Evolutionary conservation across 2,888 invertebrate species (phyloP), one percentile per base, ranked within the genome.

Genomic region (Rhabditoides inermis): DNA sequence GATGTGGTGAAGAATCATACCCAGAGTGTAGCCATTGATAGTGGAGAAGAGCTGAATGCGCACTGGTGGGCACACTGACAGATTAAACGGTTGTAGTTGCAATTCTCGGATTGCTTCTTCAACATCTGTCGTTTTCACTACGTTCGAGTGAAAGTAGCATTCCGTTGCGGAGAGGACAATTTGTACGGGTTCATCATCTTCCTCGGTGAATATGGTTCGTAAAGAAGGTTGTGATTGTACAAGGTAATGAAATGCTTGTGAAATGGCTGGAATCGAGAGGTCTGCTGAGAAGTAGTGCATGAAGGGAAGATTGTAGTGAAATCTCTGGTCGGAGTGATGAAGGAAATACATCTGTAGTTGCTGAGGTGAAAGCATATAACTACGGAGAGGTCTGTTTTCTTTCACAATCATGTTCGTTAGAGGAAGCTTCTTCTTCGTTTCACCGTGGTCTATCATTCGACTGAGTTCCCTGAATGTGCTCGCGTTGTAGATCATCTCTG

Each of bases 1-100:
- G 20, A 67, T 40, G 49, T 67, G 67, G 46, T 63, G 63, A 20
- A 66, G 52, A n/a, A n/a, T n/a, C n/a, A n/a, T n/a, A n/a, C n/a
- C n/a, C n/a, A n/a, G n/a, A n/a, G n/a, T n/a, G n/a, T n/a, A n/a
- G n/a, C n/a, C n/a, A n/a, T n/a, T n/a, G n/a, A n/a, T n/a, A n/a
- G n/a, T n/a, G n/a, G n/a, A n/a, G n/a, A n/a, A n/a, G n/a, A n/a
- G n/a, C n/a, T n/a, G n/a, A n/a, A n/a, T n/a, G n/a, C n/a, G n/a
- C n/a, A n/a, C n/a, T n/a, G n/a, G n/a, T n/a, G n/a, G n/a, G n/a
- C n/a, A n/a, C n/a, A n/a, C n/a, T n/a, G n/a, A n/a, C n/a, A n/a
- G n/a, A n/a, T 28, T 42, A 26, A 4, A 25, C 49, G 10, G 39
- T 50, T 18, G 15, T 15, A 3, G 37, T 27, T 18, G 36, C 26